phyloP scores from a whole-genome alignment of 2,888 invertebrate species.

The Brachypterus glaber region DNA sequence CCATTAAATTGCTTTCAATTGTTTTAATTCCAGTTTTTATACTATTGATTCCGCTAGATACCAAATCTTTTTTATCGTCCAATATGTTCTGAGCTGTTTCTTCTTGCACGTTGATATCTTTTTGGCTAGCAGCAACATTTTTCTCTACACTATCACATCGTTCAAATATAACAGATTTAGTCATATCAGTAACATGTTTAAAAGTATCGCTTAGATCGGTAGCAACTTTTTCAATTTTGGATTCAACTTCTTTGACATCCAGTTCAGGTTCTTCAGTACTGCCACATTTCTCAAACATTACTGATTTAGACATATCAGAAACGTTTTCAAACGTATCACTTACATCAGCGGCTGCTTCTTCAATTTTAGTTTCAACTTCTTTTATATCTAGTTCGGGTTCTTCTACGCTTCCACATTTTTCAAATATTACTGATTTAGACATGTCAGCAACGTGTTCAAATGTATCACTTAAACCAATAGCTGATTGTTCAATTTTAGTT shows the following conservation, averaged over 20 bases:
- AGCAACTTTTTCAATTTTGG: constrained; percentile 12
- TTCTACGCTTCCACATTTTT: constrained; percentile 8
- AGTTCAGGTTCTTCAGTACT: constrained; percentile 1
- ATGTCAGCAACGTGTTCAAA: constrained; percentile 19
- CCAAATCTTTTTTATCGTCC: constrained; percentile 4
- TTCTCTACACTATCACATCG: not conserved
- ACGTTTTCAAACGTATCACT: constrained; percentile 11
- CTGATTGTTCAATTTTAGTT: constrained; percentile 19
- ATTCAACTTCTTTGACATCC: constrained; percentile 2
- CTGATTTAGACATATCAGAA: constrained; percentile 6
- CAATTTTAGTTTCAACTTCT: constrained; percentile 11
- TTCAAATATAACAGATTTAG: constrained; percentile 10
- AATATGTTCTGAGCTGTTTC: not conserved
- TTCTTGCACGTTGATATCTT: not conserved
- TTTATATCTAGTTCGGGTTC: constrained; percentile 8
- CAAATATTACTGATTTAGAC: constrained; percentile 16
- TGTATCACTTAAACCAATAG: constrained; percentile 14
- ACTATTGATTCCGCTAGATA: constrained; percentile 12
- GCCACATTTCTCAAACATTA: constrained; percentile 13
- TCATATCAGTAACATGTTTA: constrained; percentile 6
- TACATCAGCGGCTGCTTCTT: constrained; percentile 8
- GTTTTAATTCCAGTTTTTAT: constrained; percentile 10
- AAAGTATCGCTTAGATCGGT: constrained; percentile 7
- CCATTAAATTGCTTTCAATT: constrained; percentile 7
- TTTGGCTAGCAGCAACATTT: not conserved